phyloP scores from a whole-genome alignment of 2,797 vertebrate genomes.

The Microchirus variegatus region DNA sequence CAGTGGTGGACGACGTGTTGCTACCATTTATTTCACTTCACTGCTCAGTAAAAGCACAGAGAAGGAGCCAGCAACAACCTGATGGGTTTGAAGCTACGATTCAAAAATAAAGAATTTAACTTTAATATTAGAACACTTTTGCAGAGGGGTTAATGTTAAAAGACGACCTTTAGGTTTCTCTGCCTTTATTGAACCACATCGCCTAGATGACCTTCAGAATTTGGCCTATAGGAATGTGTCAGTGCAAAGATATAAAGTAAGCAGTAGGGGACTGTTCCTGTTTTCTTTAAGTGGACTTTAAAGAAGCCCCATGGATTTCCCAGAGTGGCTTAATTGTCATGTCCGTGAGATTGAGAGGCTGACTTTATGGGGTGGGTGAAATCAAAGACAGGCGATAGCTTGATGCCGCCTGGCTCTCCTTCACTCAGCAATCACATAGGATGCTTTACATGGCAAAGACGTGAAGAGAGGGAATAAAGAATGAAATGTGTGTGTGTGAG shows the following conservation, averaged over 20 bases:
- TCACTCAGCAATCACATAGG: slow-evolving; percentile 43
- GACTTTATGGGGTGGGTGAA: slow-evolving; percentile 65
- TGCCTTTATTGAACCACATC: too few species aligned
- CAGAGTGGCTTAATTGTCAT: slow-evolving; percentile 53
- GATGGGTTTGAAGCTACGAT: slow-evolving; percentile 1
- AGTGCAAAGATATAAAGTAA: slow-evolving; percentile 45
- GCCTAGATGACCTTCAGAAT: slow-evolving; percentile 4
- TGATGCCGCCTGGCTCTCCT: slow-evolving; percentile 41
- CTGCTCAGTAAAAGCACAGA: slow-evolving; percentile 19
- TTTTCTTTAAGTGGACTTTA: slow-evolving; percentile 58
- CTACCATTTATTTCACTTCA: slow-evolving; percentile 6
- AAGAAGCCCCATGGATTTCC: slow-evolving; percentile 59
- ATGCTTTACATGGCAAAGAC: slow-evolving; percentile 18
- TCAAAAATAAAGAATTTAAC: too few species aligned
- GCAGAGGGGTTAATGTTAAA: too few species aligned
- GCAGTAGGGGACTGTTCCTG: slow-evolving; percentile 36
- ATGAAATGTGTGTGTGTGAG: slow-evolving; percentile 5
- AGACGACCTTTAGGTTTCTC: too few species aligned
- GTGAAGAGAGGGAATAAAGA: slow-evolving; percentile 25
- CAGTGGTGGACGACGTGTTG: background rate
- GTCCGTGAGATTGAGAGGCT: slow-evolving; percentile 44
- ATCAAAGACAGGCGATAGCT: slow-evolving; percentile 64
- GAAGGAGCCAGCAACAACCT: slow-evolving; percentile 34
- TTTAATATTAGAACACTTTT: too few species aligned
- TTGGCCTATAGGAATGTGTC: slow-evolving; percentile 20